phyloP scores from a whole-genome alignment of 2,797 vertebrate species.

The Silurus aristotelis region DNA sequence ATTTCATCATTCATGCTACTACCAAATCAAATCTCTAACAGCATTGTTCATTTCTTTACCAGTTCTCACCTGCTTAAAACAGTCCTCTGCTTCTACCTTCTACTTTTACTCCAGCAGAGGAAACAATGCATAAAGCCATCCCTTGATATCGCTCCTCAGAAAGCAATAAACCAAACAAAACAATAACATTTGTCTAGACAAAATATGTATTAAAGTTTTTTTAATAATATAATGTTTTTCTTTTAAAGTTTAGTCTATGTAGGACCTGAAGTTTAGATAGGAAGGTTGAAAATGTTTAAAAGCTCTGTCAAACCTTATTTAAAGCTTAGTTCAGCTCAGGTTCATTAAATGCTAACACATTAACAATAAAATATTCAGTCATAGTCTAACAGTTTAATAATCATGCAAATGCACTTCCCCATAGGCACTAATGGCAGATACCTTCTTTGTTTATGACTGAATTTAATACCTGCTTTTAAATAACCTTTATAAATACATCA shows the following conservation, averaged over 20 bases:
- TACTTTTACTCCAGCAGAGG: neutral
- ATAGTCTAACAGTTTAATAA: neutral
- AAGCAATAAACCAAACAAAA: neutral
- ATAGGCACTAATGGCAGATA: neutral
- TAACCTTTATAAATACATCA: neutral
- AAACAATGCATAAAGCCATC: neutral
- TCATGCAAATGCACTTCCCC: neutral
- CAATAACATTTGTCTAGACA: neutral
- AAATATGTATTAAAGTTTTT: neutral
- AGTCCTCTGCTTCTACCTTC: neutral
- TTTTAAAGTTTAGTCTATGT: neutral
- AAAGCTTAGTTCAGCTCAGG: constrained; percentile 24
- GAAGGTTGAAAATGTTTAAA: neutral
- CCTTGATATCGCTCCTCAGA: neutral
- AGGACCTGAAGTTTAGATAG: neutral
- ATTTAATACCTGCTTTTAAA: neutral
- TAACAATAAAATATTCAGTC: neutral
- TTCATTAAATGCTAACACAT: neutral
- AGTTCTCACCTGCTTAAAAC: too few relatives aligned
- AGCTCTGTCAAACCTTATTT: constrained; percentile 16
- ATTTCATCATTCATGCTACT: neutral
- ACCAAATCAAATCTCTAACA: neutral
- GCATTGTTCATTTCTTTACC: too few relatives aligned
- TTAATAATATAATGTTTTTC: neutral
- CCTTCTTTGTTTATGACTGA: constrained; percentile 1